These are phyloP conservation scores for Synergus gifuensis DNA, from an alignment of 2,888 invertebrate genomes.

Conservation along the genomic window DNA sequence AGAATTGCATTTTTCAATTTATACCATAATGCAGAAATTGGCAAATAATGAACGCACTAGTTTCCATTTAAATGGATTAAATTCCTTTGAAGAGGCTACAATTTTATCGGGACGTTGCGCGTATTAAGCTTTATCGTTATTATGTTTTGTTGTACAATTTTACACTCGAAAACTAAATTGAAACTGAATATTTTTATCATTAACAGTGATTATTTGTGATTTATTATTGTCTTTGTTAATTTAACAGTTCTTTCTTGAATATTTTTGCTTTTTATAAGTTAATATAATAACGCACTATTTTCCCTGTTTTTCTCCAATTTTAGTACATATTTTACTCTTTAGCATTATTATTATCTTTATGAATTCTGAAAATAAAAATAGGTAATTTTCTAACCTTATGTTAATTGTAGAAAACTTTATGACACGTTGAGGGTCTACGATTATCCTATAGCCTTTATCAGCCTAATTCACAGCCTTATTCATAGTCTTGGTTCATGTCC, in stretches of 20 bases:
- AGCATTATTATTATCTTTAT: not conserved
- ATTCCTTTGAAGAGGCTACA: constrained; percentile 26
- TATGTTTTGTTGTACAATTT: constrained; percentile 19
- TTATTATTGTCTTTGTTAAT: not conserved
- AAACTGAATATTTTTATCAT: not conserved
- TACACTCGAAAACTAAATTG: constrained; percentile 8
- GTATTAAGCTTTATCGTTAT: constrained; percentile 20
- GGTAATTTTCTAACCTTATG: too few relatives aligned
- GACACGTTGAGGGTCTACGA: too few relatives aligned
- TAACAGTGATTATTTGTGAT: not conserved
- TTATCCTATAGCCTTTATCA: too few relatives aligned
- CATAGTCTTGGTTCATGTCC: too few relatives aligned
- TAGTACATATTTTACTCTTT: too few relatives aligned
- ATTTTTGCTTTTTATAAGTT: not conserved
- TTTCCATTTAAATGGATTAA: constrained; percentile 31
- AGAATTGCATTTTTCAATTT: constrained; percentile 27
- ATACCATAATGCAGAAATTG: not conserved
- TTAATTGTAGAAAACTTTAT: too few relatives aligned
- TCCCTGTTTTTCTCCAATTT: not conserved
- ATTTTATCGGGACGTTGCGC: not conserved
- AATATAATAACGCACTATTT: not conserved
- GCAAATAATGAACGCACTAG: constrained; percentile 10
- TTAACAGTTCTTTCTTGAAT: not conserved
- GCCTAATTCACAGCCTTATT: too few relatives aligned
- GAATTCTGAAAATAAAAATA: too few relatives aligned